Conservation (phyloP, 2,888 invertebrate species). For the Eumacrocentrus americanus region DNA sequence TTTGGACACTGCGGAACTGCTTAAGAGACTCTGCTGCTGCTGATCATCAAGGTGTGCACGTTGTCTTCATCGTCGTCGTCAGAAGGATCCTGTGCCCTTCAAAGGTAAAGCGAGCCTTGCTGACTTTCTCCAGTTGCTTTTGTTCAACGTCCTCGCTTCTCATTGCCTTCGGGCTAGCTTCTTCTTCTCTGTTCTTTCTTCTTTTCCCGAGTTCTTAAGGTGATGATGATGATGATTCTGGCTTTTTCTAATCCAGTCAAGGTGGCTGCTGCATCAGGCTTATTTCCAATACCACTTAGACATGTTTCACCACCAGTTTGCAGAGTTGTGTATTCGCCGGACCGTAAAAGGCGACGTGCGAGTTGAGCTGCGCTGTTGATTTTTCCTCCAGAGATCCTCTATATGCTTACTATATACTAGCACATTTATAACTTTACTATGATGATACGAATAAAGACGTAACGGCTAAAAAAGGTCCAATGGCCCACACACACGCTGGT, state of each 20-base stretch:
- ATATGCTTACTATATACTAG: background rate
- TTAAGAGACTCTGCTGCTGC: conserved; percentile 42
- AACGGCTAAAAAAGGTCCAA: conserved; percentile 14
- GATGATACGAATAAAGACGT: background rate
- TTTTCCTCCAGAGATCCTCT: conserved; percentile 1
- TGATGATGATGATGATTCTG: too few relatives aligned
- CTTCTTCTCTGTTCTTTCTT: too few relatives aligned
- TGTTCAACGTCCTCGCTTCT: background rate
- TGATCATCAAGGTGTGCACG: background rate
- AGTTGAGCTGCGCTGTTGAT: background rate
- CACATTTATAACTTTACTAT: conserved; percentile 8
- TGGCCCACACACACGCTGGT: conserved; percentile 20
- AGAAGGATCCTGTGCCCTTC: too few relatives aligned
- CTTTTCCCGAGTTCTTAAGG: too few relatives aligned
- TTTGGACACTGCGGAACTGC: conserved; percentile 50
- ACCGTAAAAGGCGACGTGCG: conserved; percentile 42
- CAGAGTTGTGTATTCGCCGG: conserved; percentile 31
- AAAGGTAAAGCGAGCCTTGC: background rate
- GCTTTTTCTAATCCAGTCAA: too few relatives aligned
- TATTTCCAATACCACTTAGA: background rate
- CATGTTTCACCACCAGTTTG: conserved; percentile 15
- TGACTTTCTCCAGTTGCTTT: background rate
- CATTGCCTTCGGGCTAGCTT: background rate
- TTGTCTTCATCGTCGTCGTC: background rate
- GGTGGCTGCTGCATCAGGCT: background rate